phyloP scores from a whole-genome alignment of 2,888 invertebrate genomes.

The Dryomyza anilis region DNA sequence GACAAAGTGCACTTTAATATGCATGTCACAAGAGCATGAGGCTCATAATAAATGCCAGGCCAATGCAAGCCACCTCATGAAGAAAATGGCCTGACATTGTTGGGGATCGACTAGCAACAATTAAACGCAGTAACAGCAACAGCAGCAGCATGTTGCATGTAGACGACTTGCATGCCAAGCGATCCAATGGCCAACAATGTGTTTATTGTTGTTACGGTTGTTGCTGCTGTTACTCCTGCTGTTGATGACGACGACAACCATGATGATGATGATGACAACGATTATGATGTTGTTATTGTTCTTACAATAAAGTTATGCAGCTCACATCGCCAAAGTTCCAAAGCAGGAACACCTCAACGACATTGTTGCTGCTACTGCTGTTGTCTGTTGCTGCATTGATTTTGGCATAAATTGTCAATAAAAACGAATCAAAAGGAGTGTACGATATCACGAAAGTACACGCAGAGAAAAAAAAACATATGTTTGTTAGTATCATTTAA shows the following conservation, averaged over 20 bases:
- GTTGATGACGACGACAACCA: no score
- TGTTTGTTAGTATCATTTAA: no score
- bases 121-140: constrained; percentile 14
- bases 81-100: not conserved
- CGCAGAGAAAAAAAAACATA: not conserved
- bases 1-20: not conserved
- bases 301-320: not conserved
- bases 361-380: no score
- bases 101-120: not conserved
- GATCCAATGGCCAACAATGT: not conserved
- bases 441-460: no score
- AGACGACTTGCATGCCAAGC: constrained; percentile 9
- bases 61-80: not conserved
- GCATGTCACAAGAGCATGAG: not conserved
- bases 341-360: constrained; percentile 5
- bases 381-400: constrained; percentile 1
- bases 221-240: no score
- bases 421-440: not conserved
- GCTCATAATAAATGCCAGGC: not conserved
- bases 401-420: constrained; percentile 18
- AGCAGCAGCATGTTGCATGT: no score
- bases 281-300: not conserved
- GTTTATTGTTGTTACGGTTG: no score
- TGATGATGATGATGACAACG: no score
- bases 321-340: not conserved